These are phyloP conservation scores for Luidia sarsii DNA, from an alignment of 53 echinoderm and acorn worm genomes.

Conservation along the genomic window DNA sequence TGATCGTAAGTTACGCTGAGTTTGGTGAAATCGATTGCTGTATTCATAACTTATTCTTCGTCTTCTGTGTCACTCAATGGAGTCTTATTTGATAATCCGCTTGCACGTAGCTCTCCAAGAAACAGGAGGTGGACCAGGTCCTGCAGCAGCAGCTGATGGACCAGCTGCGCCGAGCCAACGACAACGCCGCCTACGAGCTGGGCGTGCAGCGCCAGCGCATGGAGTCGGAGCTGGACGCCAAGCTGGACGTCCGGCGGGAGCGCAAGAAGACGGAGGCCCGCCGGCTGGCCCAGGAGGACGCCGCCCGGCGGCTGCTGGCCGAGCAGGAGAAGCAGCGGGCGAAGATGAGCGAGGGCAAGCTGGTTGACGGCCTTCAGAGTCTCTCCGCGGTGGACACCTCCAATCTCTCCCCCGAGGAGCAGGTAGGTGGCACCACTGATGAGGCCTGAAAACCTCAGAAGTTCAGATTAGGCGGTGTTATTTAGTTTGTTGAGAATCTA, in stretches of 20 bases:
- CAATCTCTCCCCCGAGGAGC: conserved; percentile 89
- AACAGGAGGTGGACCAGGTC: conserved; percentile 76
- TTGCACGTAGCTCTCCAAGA: conserved; percentile 56
- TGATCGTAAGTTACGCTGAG: too few relatives aligned
- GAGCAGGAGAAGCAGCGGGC: conserved; percentile 82
- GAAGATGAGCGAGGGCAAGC: conserved; percentile 59
- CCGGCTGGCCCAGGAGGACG: conserved; percentile 81
- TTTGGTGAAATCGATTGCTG: too few relatives aligned
- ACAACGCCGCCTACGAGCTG: conserved; percentile 84
- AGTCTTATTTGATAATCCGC: too few relatives aligned
- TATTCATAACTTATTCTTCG: too few relatives aligned
- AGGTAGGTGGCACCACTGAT: too few relatives aligned
- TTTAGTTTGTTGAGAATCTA: too few relatives aligned
- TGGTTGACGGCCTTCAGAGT: conserved; percentile 62
- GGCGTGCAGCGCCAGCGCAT: conserved; percentile 72
- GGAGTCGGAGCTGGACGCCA: conserved; percentile 81
- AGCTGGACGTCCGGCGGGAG: conserved; percentile 70
- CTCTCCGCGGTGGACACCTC: conserved; percentile 67
- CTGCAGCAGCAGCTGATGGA: conserved; percentile 90
- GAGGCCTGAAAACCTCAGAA: too few relatives aligned
- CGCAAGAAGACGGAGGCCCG: conserved; percentile 65
- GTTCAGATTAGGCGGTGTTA: too few relatives aligned
- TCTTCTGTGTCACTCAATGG: too few relatives aligned
- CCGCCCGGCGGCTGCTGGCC: conserved; percentile 75
- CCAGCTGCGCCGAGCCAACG: conserved; percentile 83